These are phyloP conservation scores for Drosophila antonietae DNA, from an alignment of 2,888 invertebrate genomes.

Conservation along the genomic window DNA sequence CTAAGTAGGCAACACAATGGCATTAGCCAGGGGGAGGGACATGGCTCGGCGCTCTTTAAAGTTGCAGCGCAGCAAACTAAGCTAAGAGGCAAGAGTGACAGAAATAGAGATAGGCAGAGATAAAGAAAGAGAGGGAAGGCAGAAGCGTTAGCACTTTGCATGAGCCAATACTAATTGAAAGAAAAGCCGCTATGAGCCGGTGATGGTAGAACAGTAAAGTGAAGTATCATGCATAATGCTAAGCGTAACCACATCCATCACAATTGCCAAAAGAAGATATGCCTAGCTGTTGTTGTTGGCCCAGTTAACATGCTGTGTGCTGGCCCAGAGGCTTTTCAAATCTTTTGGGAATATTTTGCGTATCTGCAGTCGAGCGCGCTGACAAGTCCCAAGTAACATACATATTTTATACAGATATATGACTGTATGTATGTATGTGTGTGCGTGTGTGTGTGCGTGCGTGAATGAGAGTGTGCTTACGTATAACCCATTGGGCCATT, in stretches of 20 bases:
- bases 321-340: slow-evolving; percentile 49
- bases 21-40: background rate
- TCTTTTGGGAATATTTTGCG: slow-evolving; percentile 72
- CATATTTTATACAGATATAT: slow-evolving; percentile 34
- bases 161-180: slow-evolving; percentile 68
- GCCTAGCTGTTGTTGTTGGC: slow-evolving; percentile 13
- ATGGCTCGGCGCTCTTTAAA: background rate
- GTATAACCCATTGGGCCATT: slow-evolving; percentile 52
- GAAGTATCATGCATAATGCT: slow-evolving; percentile 33
- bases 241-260: slow-evolving; percentile 50
- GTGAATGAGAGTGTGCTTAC: slow-evolving; percentile 8
- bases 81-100: background rate
- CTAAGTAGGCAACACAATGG: slow-evolving; percentile 34
- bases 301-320: slow-evolving; percentile 27
- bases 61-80: slow-evolving; percentile 1
- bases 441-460: background rate
- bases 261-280: slow-evolving; percentile 38
- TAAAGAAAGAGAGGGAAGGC: background rate
- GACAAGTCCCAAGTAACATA: slow-evolving; percentile 40
- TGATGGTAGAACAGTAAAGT: slow-evolving; percentile 29
- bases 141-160: slow-evolving; percentile 41
- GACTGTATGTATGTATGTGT: background rate
- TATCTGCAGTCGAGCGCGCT: slow-evolving; percentile 63
- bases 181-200: slow-evolving; percentile 52
- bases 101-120: background rate